Percentiles rank a stretch among this genome's conserved stretches.
phyloP scores from a whole-genome alignment of 2,797 vertebrate species.

The Brachymystax lenok region DNA sequence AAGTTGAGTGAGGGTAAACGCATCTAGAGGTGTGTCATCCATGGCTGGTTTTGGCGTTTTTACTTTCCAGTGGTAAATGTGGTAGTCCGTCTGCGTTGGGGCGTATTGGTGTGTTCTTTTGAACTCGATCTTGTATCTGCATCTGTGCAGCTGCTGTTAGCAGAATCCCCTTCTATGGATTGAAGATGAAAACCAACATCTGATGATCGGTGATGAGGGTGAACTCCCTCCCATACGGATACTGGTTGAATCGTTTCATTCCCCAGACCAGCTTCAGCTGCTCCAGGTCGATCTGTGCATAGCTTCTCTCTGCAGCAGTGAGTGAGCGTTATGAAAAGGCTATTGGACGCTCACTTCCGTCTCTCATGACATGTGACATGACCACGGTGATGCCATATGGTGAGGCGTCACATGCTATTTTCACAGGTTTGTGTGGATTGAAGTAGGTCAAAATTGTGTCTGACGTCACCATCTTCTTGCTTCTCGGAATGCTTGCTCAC shows the following conservation, averaged over 20 bases:
- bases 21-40: background rate
- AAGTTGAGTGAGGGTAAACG: background rate
- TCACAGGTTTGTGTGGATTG: conserved; percentile 67
- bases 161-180: background rate
- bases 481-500: background rate
- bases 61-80: background rate
- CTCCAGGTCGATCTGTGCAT: conserved; percentile 40
- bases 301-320: conserved; percentile 30
- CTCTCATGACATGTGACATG: conserved; percentile 61
- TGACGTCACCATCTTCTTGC: conserved; percentile 9
- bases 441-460: conserved; percentile 35
- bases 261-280: conserved; percentile 35
- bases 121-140: conserved; percentile 11
- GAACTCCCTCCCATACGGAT: conserved; percentile 31
- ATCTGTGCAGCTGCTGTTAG: conserved; percentile 1
- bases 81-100: background rate
- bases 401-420: conserved; percentile 61
- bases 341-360: conserved; percentile 54
- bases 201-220: conserved; percentile 24
- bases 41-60: background rate
- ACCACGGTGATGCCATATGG: conserved; percentile 64
- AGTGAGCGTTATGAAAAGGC: conserved; percentile 52
- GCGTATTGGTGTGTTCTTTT: background rate
- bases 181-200: conserved; percentile 3
- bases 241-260: conserved; percentile 39